Conservation (phyloP, 2,113 vertebrate species). For the Xenopus tropicalis region DNA sequence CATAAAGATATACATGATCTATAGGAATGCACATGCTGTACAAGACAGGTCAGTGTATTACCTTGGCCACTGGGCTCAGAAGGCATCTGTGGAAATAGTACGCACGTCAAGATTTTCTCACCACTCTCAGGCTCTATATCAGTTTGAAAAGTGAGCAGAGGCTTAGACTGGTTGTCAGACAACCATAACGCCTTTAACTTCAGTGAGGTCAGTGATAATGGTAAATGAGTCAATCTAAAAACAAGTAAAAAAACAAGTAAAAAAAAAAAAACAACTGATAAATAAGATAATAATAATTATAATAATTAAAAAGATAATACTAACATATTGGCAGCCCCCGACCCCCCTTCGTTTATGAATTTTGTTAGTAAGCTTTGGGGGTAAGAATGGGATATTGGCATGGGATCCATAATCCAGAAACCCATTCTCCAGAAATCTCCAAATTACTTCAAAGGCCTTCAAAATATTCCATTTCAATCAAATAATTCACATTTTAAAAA, state of each 20-base stretch:
- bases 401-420: too few species aligned
- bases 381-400: too few species aligned
- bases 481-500: too few species aligned
- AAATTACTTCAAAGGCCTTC: too few species aligned
- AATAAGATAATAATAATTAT: not conserved
- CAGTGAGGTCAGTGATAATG: constrained; percentile 83
- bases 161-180: constrained; percentile 97
- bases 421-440: too few species aligned
- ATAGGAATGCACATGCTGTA: too few species aligned
- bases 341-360: not conserved
- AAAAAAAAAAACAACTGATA: too few species aligned
- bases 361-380: not conserved
- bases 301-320: not conserved
- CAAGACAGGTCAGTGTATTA: constrained; percentile 48
- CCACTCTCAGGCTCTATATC: constrained; percentile 80
- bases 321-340: not conserved
- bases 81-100: constrained; percentile 91
- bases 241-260: not conserved
- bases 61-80: constrained; percentile 80
- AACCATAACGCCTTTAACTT: constrained; percentile 94
- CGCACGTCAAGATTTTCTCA: constrained; percentile 94
- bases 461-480: too few species aligned
- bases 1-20: too few species aligned
- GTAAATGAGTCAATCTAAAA: constrained; percentile 79
- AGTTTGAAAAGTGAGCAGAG: constrained; percentile 93